Evolutionary conservation across 2,113 vertebrate species (phyloP), one percentile per base, ranked within the genome.

Genomic region (Alosa alosa): DNA sequence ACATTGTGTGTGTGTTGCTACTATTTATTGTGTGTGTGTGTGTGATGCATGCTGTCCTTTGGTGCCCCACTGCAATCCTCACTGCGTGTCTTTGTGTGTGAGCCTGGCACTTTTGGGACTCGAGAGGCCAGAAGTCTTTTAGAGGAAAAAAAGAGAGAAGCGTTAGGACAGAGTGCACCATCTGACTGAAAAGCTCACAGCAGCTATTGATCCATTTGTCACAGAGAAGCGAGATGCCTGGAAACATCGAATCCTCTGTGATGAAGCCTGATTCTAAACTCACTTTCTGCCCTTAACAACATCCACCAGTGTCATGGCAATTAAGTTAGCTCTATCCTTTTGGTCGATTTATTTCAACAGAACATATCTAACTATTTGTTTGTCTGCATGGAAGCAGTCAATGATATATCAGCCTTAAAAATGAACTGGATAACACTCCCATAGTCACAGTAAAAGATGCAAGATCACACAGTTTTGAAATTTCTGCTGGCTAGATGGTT

Each of bases 61-160:
- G n/a, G n/a, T n/a, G 22, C 78, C 52, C 81, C 52, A 49, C 31
- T 46, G 68, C 84, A 13, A 81, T 44, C 86, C 85, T 84, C 82
- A 41, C 88, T n/a, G 83, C 47, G 3, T 82, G 81, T 82, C 1
- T 57, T 4, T 57, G 15, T 57, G 52, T 57, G 52, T 57, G 13
- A 57, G 4, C 18, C 13, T 57, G 0, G n/a, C 60, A 25, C 22
- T 64, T 64, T 64, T 64, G 60, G 60, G 60, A n/a, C 60, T 6
- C 1, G 60, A 9, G 60, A 22, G 22, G 60, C 6, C 60, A 64
- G 18, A 25, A 20, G 18, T 64, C 22, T 25, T 25, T n/a, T 64
- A 64, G 11, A 49, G 7, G 11, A 8, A 9, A 49, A 3, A 49
- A 13, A 49, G 3, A 49, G 47, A 49, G 47, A 49, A 49, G 47